These are phyloP conservation scores for Halocaridina rubra DNA, from an alignment of 2,888 invertebrate species.

Conservation along the genomic window DNA sequence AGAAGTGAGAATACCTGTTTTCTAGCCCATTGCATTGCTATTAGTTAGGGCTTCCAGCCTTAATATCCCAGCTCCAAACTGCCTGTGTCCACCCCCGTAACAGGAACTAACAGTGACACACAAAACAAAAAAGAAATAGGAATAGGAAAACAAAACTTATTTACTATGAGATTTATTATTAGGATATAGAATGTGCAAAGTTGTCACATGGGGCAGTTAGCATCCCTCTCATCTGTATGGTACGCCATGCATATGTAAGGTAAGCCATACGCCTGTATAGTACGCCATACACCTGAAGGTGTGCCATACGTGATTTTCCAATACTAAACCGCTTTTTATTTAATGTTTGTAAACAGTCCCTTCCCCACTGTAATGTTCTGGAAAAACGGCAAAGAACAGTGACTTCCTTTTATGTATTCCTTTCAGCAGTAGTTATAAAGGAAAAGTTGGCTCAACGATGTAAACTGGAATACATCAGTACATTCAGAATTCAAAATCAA, in stretches of 20 bases:
- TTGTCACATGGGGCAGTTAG: constrained; percentile 48
- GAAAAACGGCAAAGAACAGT: no score
- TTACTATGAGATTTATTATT: constrained; percentile 51
- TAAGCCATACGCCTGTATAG: no score
- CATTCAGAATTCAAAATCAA: no score
- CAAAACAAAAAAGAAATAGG: not conserved
- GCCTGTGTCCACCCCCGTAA: not conserved
- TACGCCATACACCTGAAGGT: no score
- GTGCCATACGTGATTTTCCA: not conserved
- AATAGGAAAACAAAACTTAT: constrained; percentile 3
- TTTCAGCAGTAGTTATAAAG: no score
- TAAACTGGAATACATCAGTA: no score
- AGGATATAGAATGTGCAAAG: constrained; percentile 56
- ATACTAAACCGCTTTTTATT: not conserved
- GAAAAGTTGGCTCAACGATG: no score
- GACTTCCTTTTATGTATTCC: no score
- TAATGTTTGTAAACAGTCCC: not conserved
- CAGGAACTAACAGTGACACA: not conserved
- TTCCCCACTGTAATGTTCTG: no score
- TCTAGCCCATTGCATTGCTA: no score
- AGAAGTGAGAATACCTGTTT: no score
- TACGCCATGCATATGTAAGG: not conserved
- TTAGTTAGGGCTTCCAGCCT: no score
- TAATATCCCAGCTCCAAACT: not conserved
- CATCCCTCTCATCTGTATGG: constrained; percentile 36